Conservation (phyloP, 2,797 vertebrate genomes). For the Stomatorhinus walkeri region DNA sequence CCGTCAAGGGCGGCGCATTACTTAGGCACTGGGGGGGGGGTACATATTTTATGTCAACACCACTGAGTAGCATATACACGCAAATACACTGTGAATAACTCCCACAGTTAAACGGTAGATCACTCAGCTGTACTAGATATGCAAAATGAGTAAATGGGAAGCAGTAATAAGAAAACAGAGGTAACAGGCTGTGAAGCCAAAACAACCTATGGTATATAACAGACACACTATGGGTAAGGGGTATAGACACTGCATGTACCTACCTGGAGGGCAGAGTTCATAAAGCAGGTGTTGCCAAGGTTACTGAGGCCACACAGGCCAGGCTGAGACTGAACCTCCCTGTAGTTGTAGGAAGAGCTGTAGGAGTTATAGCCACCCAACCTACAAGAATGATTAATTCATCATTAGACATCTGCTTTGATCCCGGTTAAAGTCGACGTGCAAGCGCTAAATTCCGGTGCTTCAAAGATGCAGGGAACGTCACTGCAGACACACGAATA, state of each 20-base stretch:
- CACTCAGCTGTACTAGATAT: background rate
- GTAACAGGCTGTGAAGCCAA: background rate
- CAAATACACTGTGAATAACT: background rate
- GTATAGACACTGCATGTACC: background rate
- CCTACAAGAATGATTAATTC: slow-evolving; percentile 40
- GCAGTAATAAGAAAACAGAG: background rate
- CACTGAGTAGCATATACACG: background rate
- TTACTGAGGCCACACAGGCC: slow-evolving; percentile 96
- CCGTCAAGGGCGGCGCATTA: slow-evolving; percentile 83
- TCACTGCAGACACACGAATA: background rate
- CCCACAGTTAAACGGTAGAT: background rate
- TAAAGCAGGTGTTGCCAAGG: slow-evolving; percentile 96
- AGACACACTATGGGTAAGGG: background rate
- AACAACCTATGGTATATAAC: background rate
- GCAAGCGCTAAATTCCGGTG: background rate
- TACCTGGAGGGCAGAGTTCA: slow-evolving; percentile 98
- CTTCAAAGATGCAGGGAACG: background rate
- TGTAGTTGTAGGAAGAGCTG: slow-evolving; percentile 81
- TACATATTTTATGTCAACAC: background rate
- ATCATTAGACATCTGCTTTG: background rate
- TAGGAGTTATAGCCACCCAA: slow-evolving; percentile 81
- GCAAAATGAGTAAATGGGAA: background rate
- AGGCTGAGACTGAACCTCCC: slow-evolving; percentile 80
- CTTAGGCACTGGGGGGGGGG: slow-evolving; percentile 76
- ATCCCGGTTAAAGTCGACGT: no score